A percentile compares a stretch with the other conserved stretches of the same genome.
Evolutionary conservation across 1,140 invertebrate genomes (phyloP).

Genomic region (Mylabris phalerata): DNA sequence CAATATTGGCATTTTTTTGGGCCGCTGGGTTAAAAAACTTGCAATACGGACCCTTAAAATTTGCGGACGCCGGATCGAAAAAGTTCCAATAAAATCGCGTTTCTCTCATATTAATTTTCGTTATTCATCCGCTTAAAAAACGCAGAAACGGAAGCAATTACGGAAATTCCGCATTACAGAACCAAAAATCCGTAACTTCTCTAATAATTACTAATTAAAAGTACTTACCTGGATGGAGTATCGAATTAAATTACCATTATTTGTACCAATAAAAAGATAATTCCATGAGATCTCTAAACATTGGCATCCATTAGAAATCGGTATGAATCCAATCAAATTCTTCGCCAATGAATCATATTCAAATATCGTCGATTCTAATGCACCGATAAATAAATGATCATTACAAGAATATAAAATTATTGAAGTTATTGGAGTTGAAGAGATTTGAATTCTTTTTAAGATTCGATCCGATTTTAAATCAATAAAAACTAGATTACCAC

Average conservation of each 20-base stretch:
- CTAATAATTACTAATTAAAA: conserved; percentile 2
- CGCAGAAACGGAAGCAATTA: no score
- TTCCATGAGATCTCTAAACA: conserved; percentile 50
- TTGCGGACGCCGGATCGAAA: no score
- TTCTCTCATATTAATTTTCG: no score
- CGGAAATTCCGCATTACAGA: no score
- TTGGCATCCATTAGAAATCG: conserved; percentile 42
- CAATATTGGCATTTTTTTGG: no score
- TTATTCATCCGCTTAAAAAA: no score
- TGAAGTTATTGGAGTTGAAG: conserved; percentile 30
- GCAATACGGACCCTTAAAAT: no score
- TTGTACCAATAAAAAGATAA: conserved; percentile 47
- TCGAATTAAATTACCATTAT: conserved; percentile 45
- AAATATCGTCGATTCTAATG: conserved; percentile 11
- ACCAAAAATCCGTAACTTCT: no score
- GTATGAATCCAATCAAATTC: conserved; percentile 10
- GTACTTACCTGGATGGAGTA: conserved; percentile 44
- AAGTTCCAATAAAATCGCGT: no score
- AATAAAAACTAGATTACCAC: conserved; percentile 20
- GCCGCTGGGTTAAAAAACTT: no score
- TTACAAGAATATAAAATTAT: neutral
- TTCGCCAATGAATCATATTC: conserved; percentile 16
- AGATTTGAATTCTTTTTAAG: conserved; percentile 40
- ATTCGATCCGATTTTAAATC: conserved; percentile 8
- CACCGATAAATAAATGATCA: conserved; percentile 17